These are phyloP conservation scores for Trichogramma pretiosum DNA, from an alignment of 1,140 invertebrate species.

Conservation along the genomic window DNA sequence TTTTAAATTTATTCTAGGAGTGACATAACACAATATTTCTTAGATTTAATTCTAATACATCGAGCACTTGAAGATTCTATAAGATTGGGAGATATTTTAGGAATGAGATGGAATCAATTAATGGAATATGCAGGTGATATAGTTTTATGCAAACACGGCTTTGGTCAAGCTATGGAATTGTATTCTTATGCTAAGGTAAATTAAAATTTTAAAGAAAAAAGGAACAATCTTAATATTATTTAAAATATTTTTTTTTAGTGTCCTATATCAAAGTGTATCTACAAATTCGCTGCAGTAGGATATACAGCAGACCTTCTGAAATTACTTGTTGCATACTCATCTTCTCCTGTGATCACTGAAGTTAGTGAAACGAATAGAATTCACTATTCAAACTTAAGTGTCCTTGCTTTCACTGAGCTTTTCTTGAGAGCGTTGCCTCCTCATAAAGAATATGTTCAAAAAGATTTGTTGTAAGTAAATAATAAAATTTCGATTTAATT, in stretches of 20 bases:
- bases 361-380: constrained; percentile 54
- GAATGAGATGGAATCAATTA: constrained; percentile 58
- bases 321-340: constrained; percentile 52
- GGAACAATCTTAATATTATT: background rate
- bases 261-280: constrained; percentile 58
- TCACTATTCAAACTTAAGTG: constrained; percentile 59
- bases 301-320: constrained; percentile 60
- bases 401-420: constrained; percentile 59
- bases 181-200: constrained; percentile 64
- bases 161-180: constrained; percentile 57
- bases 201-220: constrained; percentile 17
- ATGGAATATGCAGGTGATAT: constrained; percentile 66
- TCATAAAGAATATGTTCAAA: constrained; percentile 38
- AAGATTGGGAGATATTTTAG: constrained; percentile 50
- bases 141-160: constrained; percentile 54
- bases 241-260: constrained; percentile 41
- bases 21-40: too few relatives aligned
- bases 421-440: constrained; percentile 40
- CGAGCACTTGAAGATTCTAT: constrained; percentile 50
- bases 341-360: constrained; percentile 46
- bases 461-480: constrained; percentile 49
- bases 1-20: too few relatives aligned
- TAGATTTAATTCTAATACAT: constrained; percentile 52
- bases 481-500: background rate
- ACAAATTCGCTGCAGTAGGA: constrained; percentile 65